These are phyloP conservation scores for Lycodopsis pacificus DNA, from an alignment of 2,797 vertebrate genomes.

Conservation along the genomic window DNA sequence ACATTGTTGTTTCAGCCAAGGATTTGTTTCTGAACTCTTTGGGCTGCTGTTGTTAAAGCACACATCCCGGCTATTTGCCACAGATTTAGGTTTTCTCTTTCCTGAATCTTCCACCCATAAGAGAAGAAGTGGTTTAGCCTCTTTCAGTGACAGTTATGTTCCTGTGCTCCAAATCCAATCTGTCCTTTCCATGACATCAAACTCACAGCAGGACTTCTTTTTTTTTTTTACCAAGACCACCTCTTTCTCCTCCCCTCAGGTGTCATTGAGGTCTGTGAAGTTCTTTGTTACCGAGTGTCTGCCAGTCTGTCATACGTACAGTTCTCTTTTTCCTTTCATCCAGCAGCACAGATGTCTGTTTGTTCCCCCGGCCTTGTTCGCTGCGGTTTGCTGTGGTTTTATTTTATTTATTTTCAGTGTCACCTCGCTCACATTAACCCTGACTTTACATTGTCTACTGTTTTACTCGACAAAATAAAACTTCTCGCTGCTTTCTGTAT, in stretches of 20 bases:
- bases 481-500: background rate
- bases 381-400: background rate
- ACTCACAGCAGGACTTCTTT: constrained; percentile 10
- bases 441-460: background rate
- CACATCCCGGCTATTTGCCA: constrained; percentile 36
- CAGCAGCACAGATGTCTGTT: background rate
- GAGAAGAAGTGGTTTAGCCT: constrained; percentile 9
- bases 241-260: constrained; percentile 1
- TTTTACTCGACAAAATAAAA: background rate
- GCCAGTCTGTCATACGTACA: constrained; percentile 7
- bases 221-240: constrained; percentile 18
- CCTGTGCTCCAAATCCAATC: constrained; percentile 29
- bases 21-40: constrained; percentile 61
- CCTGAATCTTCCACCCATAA: constrained; percentile 32
- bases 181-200: constrained; percentile 36
- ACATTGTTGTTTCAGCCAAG: constrained; percentile 16
- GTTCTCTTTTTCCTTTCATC: constrained; percentile 17
- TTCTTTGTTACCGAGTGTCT: constrained; percentile 11
- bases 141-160: constrained; percentile 26
- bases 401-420: constrained; percentile 22
- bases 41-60: constrained; percentile 44
- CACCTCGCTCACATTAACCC: constrained; percentile 4
- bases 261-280: constrained; percentile 24
- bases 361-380: constrained; percentile 27
- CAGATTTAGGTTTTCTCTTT: constrained; percentile 41